Conservation (phyloP, 2,888 invertebrate genomes). For the Rambutsinella grinnellia region DNA sequence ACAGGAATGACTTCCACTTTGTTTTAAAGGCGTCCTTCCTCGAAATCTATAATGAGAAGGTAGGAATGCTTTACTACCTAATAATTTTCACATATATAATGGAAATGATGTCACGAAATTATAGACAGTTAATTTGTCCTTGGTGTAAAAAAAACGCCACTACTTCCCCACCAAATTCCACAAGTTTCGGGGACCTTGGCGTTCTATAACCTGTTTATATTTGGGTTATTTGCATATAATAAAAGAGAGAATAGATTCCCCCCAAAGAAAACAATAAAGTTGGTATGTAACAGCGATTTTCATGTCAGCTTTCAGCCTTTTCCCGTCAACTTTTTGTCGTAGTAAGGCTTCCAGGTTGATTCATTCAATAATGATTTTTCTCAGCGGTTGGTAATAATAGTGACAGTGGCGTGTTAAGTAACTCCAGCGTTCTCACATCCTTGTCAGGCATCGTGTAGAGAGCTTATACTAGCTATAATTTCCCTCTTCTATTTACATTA, state of each 20-base stretch:
- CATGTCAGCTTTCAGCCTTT: too few species aligned
- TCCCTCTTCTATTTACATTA: not conserved
- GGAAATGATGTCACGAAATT: too few species aligned
- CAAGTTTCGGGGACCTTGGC: too few species aligned
- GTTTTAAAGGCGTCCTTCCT: conserved; percentile 92
- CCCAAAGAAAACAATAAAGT: too few species aligned
- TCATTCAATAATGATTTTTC: conserved; percentile 36
- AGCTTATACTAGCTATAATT: not conserved
- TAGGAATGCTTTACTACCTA: conserved; percentile 72
- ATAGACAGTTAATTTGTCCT: too few species aligned
- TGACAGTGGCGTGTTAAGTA: conserved; percentile 31
- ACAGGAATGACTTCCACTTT: conserved; percentile 83
- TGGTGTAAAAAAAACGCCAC: too few species aligned
- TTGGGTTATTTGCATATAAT: too few species aligned
- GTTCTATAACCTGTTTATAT: too few species aligned
- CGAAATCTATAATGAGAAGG: conserved; percentile 98
- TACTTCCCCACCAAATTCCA: too few species aligned
- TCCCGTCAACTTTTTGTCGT: not conserved
- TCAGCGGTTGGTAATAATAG: conserved; percentile 38
- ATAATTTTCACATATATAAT: too few species aligned
- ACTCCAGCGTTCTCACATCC: conserved; percentile 34
- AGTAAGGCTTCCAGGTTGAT: conserved; percentile 13
- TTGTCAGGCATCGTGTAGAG: conserved; percentile 20
- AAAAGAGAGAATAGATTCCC: too few species aligned
- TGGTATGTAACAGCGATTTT: too few species aligned